Conservation (phyloP, 2,888 invertebrate genomes). For the Leptura quadrifasciata region DNA sequence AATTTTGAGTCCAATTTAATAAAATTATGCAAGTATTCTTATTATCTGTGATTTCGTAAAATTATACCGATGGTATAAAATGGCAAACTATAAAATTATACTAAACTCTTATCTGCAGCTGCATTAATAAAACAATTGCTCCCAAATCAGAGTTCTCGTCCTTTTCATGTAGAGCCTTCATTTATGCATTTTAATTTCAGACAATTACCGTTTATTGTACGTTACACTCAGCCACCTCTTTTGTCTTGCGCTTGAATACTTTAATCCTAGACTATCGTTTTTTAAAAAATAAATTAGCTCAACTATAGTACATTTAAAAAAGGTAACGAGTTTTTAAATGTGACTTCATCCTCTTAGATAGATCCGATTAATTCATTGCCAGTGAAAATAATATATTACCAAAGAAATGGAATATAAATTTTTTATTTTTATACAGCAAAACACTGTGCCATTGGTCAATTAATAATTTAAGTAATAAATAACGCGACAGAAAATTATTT, state of each 20-base stretch:
- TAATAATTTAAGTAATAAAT: too few species aligned
- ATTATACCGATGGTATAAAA: neutral
- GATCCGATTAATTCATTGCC: too few species aligned
- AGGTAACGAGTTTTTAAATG: neutral
- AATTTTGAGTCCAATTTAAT: too few species aligned
- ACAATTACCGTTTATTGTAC: neutral
- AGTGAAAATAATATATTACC: too few species aligned
- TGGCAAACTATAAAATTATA: neutral
- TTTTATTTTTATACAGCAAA: too few species aligned
- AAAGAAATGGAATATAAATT: too few species aligned
- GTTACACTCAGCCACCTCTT: neutral
- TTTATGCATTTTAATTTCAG: neutral
- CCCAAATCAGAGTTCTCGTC: neutral
- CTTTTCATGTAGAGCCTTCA: neutral
- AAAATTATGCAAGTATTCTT: too few species aligned
- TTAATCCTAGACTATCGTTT: neutral
- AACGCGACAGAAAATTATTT: too few species aligned
- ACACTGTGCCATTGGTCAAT: too few species aligned
- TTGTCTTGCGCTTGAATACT: neutral
- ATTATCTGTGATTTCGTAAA: too few species aligned
- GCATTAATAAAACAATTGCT: constrained; percentile 7
- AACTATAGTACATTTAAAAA: neutral
- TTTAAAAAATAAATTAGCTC: neutral
- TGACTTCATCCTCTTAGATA: too few species aligned
- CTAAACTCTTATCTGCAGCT: neutral